Conservation (phyloP, 2,113 vertebrate species). For the Pteronura brasiliensis region DNA sequence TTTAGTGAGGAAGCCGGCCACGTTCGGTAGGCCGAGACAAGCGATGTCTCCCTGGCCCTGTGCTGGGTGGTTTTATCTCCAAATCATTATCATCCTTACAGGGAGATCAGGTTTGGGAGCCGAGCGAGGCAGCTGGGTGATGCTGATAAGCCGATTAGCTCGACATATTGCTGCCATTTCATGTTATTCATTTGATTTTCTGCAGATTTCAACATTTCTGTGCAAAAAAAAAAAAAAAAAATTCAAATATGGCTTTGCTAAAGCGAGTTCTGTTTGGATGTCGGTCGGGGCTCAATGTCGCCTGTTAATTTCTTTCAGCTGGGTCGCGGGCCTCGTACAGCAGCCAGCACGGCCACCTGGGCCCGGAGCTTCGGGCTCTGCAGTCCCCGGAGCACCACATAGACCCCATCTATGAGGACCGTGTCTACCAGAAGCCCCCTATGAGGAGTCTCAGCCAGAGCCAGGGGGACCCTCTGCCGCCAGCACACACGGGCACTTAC, state of each 20-base stretch:
- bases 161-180: conserved; percentile 7
- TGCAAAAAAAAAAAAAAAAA: conserved; percentile 11
- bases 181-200: conserved; percentile 46
- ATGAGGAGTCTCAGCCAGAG: conserved; percentile 98
- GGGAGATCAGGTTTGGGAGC: conserved; percentile 53
- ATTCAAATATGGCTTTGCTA: conserved; percentile 5
- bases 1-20: background rate
- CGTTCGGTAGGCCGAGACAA: background rate
- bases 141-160: conserved; percentile 60
- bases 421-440: conserved; percentile 96
- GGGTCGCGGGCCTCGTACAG: conserved; percentile 96
- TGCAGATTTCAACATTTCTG: conserved; percentile 47
- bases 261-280: background rate
- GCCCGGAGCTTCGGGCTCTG: conserved; percentile 94
- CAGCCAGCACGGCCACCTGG: conserved; percentile 97
- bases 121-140: conserved; percentile 41
- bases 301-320: conserved; percentile 75
- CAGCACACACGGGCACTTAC: conserved; percentile 90
- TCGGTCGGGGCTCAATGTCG: background rate
- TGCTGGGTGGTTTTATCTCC: background rate
- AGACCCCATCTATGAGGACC: conserved; percentile 98
- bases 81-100: background rate
- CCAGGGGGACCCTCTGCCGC: conserved; percentile 92
- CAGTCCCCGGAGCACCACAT: conserved; percentile 98
- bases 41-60: background rate